Conservation (phyloP, 1,140 invertebrate genomes). For the Maniola jurtina region DNA sequence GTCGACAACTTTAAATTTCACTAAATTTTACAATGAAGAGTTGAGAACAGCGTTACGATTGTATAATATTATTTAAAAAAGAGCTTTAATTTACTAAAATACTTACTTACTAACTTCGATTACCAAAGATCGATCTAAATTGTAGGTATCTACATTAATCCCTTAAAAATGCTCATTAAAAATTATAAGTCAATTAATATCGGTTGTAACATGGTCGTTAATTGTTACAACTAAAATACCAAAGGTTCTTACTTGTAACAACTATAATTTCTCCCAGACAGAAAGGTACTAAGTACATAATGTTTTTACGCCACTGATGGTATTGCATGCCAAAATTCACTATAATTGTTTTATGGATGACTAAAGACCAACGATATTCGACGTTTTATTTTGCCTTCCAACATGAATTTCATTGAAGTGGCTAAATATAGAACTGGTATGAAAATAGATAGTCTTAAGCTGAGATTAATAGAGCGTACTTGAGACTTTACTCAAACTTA, state of each 20-base stretch:
- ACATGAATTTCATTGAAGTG: too few relatives aligned
- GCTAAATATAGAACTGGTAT: too few relatives aligned
- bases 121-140: conserved; percentile 24
- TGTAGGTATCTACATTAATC: conserved; percentile 6
- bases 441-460: too few relatives aligned
- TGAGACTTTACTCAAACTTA: too few relatives aligned
- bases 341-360: too few relatives aligned
- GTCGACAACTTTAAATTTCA: conserved; percentile 17
- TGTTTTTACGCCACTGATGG: too few relatives aligned
- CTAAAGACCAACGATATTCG: too few relatives aligned
- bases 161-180: conserved; percentile 14
- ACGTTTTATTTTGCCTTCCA: too few relatives aligned
- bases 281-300: too few relatives aligned
- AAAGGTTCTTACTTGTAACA: conserved; percentile 2
- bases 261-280: too few relatives aligned
- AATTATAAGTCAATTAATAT: conserved; percentile 10
- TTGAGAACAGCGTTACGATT: background rate
- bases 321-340: too few relatives aligned
- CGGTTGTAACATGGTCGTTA: background rate
- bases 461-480: too few relatives aligned
- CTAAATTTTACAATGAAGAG: background rate
- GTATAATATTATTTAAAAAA: conserved; percentile 13
- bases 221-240: conserved; percentile 4
- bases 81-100: conserved; percentile 23
- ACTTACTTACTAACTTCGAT: conserved; percentile 28